These are phyloP conservation scores for Ectemnius lituratus DNA, from an alignment of 2,888 invertebrate genomes.

Conservation along the genomic window DNA sequence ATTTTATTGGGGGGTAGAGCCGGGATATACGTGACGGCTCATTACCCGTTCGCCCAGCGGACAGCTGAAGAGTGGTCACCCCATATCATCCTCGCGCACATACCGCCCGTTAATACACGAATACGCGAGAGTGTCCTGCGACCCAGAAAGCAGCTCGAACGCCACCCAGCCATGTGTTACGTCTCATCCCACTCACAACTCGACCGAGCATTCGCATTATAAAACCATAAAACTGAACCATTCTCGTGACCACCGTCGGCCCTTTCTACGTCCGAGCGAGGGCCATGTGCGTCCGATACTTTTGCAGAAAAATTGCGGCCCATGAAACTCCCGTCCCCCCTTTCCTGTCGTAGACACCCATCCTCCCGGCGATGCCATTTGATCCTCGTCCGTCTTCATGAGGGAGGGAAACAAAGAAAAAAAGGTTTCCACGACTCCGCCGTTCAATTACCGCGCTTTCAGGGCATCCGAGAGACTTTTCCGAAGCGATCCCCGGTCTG, in stretches of 20 bases:
- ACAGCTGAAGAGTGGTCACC: constrained; percentile 60
- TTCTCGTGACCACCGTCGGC: constrained; percentile 56
- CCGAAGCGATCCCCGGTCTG: constrained; percentile 19
- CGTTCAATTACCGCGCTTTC: constrained; percentile 33
- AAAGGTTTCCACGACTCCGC: constrained; percentile 22
- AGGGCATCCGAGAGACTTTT: constrained; percentile 6
- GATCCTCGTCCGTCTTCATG: constrained; percentile 54
- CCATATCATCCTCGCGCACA: constrained; percentile 35
- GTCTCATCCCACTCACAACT: constrained; percentile 50
- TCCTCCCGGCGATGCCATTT: constrained; percentile 35
- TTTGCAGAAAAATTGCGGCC: constrained; percentile 59
- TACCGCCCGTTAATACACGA: constrained; percentile 15
- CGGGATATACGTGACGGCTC: constrained; percentile 69
- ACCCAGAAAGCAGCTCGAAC: constrained; percentile 43
- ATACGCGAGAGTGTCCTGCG: constrained; percentile 25
- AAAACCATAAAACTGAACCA: constrained; percentile 73
- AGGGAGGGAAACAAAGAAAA: constrained; percentile 28
- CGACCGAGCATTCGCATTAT: constrained; percentile 74
- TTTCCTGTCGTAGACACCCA: constrained; percentile 28
- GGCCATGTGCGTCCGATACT: constrained; percentile 59
- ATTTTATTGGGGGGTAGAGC: constrained; percentile 70
- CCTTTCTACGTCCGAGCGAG: constrained; percentile 36
- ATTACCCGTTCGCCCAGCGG: constrained; percentile 71
- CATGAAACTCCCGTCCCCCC: constrained; percentile 32
- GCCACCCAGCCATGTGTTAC: constrained; percentile 67